Base-by-base conservation (phyloP, 2,113 vertebrate genomes). In the Corvus moneduloides region DNA sequence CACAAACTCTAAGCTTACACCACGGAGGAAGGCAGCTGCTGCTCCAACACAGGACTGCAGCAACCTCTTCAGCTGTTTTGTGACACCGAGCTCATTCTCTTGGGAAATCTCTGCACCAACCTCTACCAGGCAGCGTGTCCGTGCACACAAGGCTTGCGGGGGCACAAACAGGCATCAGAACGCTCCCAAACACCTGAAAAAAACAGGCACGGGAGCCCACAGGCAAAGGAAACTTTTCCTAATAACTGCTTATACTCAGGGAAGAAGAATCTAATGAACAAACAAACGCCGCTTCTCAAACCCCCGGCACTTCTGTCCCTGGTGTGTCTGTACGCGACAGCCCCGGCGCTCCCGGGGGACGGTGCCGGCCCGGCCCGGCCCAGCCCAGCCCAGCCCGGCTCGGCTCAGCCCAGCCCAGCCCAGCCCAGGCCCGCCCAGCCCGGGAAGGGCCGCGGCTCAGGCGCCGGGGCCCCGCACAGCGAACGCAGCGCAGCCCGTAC, bases 181-280 rank as follows among this genome's bases (percentile, higher is more conserved):
- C 21, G 3, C 58, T 33, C 33, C 26, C 10, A 48, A n/a, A 43
- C 30, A 46, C 9, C 8, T 39, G n/a, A 20, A 30, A 27, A 27
- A 48, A 48, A 2, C 37, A 49, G 32, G 26, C 35, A 11, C 0
- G 8, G 9, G 39, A 22, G 19, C 3, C 18, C 37, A 10, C 10
- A 2, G 3, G 10, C 12, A 13, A 12, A 23, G 33, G 32, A 74
- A 17, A 9, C 18, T 33, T 30, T 33, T n/a, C 54, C 58, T 13
- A 21, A 2, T 5, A 33, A 28, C 44, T 24, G 11, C 48, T 49
- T 8, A 17, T 0, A n/a, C 5, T 3, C 4, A 7, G 7, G 41
- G 22, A 32, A 63, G 16, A 12, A 9, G 7, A 66, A 19, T 3
- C 67, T 6, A 54, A 37, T 0, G 35, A 41, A 22, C 28, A 23